Conservation (phyloP, 2,113 vertebrate species). For the Ptyas mucosa region DNA sequence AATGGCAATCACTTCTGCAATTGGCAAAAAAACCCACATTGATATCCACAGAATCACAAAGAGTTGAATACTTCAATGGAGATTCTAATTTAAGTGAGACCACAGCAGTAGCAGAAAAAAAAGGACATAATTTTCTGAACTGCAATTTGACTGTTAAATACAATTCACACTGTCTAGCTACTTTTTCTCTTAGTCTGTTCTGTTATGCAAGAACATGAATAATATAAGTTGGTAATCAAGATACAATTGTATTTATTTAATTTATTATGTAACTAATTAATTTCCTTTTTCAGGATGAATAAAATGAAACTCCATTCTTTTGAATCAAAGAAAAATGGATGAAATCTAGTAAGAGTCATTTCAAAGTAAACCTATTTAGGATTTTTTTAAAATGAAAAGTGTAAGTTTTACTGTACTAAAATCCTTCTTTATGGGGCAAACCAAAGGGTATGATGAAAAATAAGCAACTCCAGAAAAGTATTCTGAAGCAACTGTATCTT, state of each 20-base stretch:
- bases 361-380: background rate
- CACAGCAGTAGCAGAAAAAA: background rate
- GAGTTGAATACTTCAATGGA: too few relatives aligned
- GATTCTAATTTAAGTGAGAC: too few relatives aligned
- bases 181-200: background rate
- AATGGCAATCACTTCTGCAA: background rate
- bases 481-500: too few relatives aligned
- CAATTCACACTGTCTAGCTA: background rate
- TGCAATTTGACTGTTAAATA: background rate
- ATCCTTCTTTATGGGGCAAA: background rate
- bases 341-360: background rate
- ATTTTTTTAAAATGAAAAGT: background rate
- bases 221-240: background rate
- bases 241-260: background rate
- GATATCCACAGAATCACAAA: too few relatives aligned
- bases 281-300: background rate
- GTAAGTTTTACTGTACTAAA: background rate
- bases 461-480: background rate
- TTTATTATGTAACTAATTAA: background rate
- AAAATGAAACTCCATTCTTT: background rate
- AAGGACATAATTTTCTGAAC: background rate
- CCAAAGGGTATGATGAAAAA: background rate
- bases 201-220: background rate
- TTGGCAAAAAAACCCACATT: too few relatives aligned
- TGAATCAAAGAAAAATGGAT: background rate